A percentile compares a stretch with the other conserved stretches of the same genome.
Conservation (phyloP, 2,113 vertebrate species). For the Tichodroma muraria region DNA sequence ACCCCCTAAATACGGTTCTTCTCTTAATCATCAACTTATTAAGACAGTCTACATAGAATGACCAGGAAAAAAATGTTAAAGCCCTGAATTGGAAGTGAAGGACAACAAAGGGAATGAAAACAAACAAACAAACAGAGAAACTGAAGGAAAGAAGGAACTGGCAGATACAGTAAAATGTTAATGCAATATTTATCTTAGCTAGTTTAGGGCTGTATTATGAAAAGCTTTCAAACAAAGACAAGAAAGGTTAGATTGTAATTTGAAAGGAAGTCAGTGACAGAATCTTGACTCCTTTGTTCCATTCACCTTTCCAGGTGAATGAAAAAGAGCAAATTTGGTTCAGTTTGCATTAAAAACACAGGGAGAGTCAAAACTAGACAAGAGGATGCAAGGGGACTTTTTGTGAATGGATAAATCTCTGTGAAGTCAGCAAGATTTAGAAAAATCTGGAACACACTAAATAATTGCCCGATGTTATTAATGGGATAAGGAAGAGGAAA, state of each 20-base stretch:
- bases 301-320: neutral
- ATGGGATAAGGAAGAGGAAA: neutral
- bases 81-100: too few relatives aligned
- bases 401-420: neutral
- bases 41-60: too few relatives aligned
- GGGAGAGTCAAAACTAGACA: neutral
- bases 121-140: too few relatives aligned
- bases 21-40: too few relatives aligned
- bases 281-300: neutral
- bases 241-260: neutral
- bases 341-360: neutral
- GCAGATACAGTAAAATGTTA: too few relatives aligned
- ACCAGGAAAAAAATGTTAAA: too few relatives aligned
- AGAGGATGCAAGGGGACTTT: neutral
- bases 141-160: too few relatives aligned
- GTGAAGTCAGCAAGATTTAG: neutral
- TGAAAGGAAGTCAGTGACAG: neutral
- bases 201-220: neutral
- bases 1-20: too few relatives aligned
- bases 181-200: too few relatives aligned
- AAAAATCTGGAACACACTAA: neutral
- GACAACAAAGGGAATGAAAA: too few relatives aligned
- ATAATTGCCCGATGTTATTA: neutral
- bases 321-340: neutral
- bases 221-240: neutral